Conservation (phyloP, 2,113 vertebrate genomes). For the Ciconia stormi region DNA sequence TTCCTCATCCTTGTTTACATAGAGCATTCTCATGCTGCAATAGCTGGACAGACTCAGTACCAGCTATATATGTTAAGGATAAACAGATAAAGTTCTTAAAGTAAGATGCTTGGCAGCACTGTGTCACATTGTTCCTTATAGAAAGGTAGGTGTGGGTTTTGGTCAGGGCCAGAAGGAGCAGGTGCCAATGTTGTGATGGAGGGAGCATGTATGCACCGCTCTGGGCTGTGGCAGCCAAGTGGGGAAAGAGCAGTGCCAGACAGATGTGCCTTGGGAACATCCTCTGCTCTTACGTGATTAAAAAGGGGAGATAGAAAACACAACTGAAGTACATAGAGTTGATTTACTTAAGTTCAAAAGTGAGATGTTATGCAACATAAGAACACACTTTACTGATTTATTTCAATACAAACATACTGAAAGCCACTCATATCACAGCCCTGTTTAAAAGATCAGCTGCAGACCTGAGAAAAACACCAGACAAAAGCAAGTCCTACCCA, state of each 20-base stretch:
- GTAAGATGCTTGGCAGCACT: neutral
- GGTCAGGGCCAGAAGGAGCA: neutral
- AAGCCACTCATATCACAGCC: neutral
- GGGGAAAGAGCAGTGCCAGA: neutral
- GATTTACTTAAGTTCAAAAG: neutral
- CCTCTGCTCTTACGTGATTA: rapidly evolving
- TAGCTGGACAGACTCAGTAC: neutral
- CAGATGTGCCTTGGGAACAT: rapidly evolving
- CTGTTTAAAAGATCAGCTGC: neutral
- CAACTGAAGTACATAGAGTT: neutral
- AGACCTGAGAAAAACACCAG: neutral
- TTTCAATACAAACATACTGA: neutral
- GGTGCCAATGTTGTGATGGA: rapidly evolving
- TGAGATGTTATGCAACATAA: neutral
- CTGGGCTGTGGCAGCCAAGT: neutral
- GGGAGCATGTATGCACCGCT: rapidly evolving
- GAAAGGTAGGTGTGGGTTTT: neutral
- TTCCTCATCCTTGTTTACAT: neutral
- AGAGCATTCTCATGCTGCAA: neutral
- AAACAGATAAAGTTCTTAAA: neutral
- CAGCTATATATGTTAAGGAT: neutral
- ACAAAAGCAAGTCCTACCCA: neutral
- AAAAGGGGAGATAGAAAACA: neutral
- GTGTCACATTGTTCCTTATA: neutral
- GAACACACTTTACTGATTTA: neutral